Conservation (phyloP, 2,797 vertebrate species). For the Liasis olivaceus region DNA sequence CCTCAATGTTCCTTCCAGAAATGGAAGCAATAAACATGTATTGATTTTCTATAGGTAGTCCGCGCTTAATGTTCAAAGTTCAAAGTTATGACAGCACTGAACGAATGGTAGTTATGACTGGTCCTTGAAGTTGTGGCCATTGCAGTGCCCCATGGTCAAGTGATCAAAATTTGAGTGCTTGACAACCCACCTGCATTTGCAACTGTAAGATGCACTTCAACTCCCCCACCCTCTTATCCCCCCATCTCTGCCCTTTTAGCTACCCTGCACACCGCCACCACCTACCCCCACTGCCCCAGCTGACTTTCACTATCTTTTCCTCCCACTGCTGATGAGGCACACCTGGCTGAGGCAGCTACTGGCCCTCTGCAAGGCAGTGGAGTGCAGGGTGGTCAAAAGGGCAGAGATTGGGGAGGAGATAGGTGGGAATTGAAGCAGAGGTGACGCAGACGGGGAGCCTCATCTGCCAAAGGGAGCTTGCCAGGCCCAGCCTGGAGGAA, state of each 20-base stretch:
- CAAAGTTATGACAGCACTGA: neutral
- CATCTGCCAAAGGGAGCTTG: neutral
- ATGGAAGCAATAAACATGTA: neutral
- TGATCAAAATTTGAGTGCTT: neutral
- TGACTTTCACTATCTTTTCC: neutral
- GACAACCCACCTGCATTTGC: neutral
- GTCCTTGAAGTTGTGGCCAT: neutral
- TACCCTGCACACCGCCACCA: no score
- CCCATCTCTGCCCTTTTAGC: neutral
- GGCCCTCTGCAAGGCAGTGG: neutral
- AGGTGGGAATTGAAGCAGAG: neutral
- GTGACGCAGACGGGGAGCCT: neutral
- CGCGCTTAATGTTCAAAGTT: neutral
- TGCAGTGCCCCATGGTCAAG: neutral
- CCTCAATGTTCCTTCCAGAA: neutral
- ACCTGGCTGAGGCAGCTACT: neutral
- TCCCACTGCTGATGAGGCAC: neutral
- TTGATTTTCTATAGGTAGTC: neutral
- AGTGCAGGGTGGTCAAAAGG: neutral
- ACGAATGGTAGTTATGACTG: neutral
- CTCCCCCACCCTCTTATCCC: neutral
- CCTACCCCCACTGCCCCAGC: neutral
- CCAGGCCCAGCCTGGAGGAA: neutral
- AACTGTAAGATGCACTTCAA: neutral
- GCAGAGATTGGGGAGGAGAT: neutral